Base-by-base conservation (phyloP, 2,888 invertebrate genomes). In the Calameuta filiformis region DNA sequence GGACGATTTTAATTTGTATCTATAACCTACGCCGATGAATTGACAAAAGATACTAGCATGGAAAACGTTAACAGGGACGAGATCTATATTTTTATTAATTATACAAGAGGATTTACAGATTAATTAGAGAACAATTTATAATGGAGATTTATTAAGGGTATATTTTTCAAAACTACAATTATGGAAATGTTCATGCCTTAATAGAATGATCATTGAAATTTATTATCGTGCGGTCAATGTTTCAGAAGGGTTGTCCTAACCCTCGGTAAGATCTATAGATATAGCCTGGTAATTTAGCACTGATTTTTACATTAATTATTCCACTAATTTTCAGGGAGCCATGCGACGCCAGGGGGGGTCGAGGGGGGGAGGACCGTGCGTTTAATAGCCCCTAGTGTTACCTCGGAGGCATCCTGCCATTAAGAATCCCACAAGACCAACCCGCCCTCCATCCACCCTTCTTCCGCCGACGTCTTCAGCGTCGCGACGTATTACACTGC, bases 381-480 rank as follows among this genome's bases (percentile, higher is more conserved):
- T 89, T 90, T 89, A 90, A 90, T 90, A 89, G 90, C 86, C 87
- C 40, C 82, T 87, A 84, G 87, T 87, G 87, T 88, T 87, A 87
- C 88, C 87, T 87, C 83, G 79, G 85, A 86, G 88, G 87, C 87
- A 86, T 86, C 85, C 87, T 83, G 87, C 89, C 88, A 90, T 90
- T 90, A 90, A 89, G 90, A 90, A 90, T 90, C 90, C 90, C 90
- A 83, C 89, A 89, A 89, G 90, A 89, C 88, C 87, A 79, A 82
- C 85, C 85, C 82, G 82, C 79, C 68, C 31, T 40, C 35, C 33
- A 30, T 11, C 31, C 33, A 34, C 74, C 71, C 73, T 75, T 35
- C 69, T 71, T 40, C 33, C 40, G 68, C 75, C n/a, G 35, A 31
- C 76, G 74, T 80, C 77, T 77, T 76, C 82, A 81, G 80, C 83